Base-by-base conservation (phyloP, 2,797 vertebrate genomes). In the Phylloscopus collybita region DNA sequence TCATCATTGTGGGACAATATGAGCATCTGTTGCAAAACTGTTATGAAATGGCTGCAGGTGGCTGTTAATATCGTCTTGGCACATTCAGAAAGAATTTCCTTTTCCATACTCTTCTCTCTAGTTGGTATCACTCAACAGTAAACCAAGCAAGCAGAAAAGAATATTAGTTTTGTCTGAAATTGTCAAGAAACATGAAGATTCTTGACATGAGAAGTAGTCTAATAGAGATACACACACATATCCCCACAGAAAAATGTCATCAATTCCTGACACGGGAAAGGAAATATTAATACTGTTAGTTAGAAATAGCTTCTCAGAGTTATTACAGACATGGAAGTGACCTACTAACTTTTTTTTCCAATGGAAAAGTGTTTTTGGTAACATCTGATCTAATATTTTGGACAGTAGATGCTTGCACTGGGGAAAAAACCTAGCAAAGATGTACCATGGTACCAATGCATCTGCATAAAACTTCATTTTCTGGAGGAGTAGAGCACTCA, bases 1-100 rank as follows among this genome's bases (percentile, higher is more conserved):
- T 98, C 98, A 98, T 98, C 97, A 97, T 98, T 98, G 98, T 94
- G 97, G 97, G 97, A 98, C 97, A 98, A 97, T 97, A 97, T 92
- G 96, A 98, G 97, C 97, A 97, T 97, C 97, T 97, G 96, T 98
- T 98, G 97, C 97, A 97, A 98, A 97, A 96, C 97, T 97, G 98
- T 98, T 98, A 98, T 97, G 98, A 98, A 98, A 98, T 98, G 98
- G 98, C 98, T 98, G 97, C 98, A 98, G 98, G 98, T 95, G 97
- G 97, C 98, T 98, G 98, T 98, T 97, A 97, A 98, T 98, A 98
- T 98, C 98, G 97, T 98, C 97, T 97, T 98, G 97, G 97, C 89
- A 94, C 79, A 84, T 89, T 93, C 86, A 83, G 97, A 96, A 97
- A 97, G 97, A 88, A 98, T 98, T 98, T 98, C 97, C 97, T 83